Evolutionary conservation across 2,113 vertebrate species (phyloP).

Genomic region (Leptodactylus fuscus): DNA sequence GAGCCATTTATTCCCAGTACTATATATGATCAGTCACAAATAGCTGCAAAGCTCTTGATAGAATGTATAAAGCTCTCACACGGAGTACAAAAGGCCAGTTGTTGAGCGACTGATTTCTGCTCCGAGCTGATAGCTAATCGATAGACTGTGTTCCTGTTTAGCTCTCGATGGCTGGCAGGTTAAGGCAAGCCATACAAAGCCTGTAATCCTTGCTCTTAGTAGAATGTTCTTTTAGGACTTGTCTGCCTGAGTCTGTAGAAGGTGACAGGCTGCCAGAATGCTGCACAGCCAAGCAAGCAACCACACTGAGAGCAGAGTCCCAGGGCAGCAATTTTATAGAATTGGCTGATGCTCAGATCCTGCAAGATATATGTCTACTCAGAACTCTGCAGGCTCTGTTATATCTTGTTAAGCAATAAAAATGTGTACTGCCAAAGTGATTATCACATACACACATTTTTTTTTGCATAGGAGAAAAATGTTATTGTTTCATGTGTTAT

Average conservation of each 20-base stretch:
- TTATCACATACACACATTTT: not conserved
- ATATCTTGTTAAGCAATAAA: slow-evolving; percentile 23
- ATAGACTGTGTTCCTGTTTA: slow-evolving; percentile 39
- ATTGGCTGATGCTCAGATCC: slow-evolving; percentile 13
- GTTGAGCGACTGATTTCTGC: slow-evolving; percentile 28
- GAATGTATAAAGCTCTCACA: slow-evolving; percentile 11
- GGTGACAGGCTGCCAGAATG: slow-evolving; percentile 34
- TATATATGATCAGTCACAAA: not conserved
- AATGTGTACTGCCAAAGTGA: not conserved
- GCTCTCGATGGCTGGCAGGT: slow-evolving; percentile 24
- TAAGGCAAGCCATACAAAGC: slow-evolving; percentile 17
- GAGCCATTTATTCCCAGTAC: not conserved
- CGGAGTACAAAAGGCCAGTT: slow-evolving; percentile 23
- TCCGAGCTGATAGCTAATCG: slow-evolving; percentile 39
- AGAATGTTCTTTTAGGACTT: not conserved
- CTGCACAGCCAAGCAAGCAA: slow-evolving; percentile 26
- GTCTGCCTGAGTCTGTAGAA: not conserved
- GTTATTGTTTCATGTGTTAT: not conserved
- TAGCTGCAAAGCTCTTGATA: slow-evolving; percentile 26
- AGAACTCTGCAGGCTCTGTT: not conserved
- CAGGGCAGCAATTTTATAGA: slow-evolving; percentile 28
- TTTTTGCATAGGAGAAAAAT: not conserved
- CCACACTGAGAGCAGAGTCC: slow-evolving; percentile 12
- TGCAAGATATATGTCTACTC: slow-evolving; percentile 23
- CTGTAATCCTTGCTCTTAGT: slow-evolving; percentile 1